These are phyloP conservation scores for Artemia sinica DNA, from an alignment of 2,888 invertebrate genomes.

Conservation along the genomic window DNA sequence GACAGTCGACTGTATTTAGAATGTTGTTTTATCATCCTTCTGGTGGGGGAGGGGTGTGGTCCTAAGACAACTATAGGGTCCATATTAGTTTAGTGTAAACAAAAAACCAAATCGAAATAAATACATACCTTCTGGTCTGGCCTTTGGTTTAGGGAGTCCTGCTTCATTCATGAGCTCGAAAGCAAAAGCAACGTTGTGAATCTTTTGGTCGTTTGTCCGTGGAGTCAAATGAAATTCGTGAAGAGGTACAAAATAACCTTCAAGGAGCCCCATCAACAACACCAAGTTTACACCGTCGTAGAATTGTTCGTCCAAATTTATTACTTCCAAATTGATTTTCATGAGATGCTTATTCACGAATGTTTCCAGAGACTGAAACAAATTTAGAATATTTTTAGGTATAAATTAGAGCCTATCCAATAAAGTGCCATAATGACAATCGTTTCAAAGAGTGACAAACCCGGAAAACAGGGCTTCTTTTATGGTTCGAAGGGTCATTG, in stretches of 20 bases:
- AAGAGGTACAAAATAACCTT: slow-evolving; percentile 92
- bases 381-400: slow-evolving; percentile 15
- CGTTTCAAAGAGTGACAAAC: too few species aligned
- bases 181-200: slow-evolving; percentile 89
- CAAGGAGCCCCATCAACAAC: slow-evolving; percentile 81
- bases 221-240: slow-evolving; percentile 86
- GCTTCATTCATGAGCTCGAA: slow-evolving; percentile 97
- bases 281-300: slow-evolving; percentile 93
- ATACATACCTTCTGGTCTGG: slow-evolving; percentile 70
- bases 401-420: too few species aligned
- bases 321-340: slow-evolving; percentile 88
- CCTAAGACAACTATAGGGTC: background rate
- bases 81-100: too few species aligned
- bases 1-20: too few species aligned
- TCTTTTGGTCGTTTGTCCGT: slow-evolving; percentile 72
- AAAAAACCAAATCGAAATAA: background rate
- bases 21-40: background rate
- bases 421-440: too few species aligned
- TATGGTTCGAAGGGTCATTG: too few species aligned
- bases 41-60: background rate
- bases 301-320: slow-evolving; percentile 80
- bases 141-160: slow-evolving; percentile 78
- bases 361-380: slow-evolving; percentile 63
- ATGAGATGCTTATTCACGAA: slow-evolving; percentile 96
- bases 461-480: too few species aligned